Conservation (phyloP, 2,797 vertebrate genomes). For the Sphenodon punctatus region DNA sequence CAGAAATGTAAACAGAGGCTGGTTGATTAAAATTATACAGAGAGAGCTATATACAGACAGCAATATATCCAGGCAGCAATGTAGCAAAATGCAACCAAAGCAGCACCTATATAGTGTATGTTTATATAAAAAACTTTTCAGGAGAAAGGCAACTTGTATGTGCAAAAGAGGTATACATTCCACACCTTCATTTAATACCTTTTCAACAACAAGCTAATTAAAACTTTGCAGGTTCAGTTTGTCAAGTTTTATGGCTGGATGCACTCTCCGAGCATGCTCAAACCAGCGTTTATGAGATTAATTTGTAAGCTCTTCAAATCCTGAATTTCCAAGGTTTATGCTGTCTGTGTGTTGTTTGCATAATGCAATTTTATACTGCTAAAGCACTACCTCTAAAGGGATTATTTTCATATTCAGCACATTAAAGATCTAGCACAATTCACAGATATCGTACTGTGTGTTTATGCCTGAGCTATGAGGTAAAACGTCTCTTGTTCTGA, state of each 20-base stretch:
- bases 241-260: conserved; percentile 69
- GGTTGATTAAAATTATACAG: conserved; percentile 53
- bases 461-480: conserved; percentile 74
- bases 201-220: conserved; percentile 59
- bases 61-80: conserved; percentile 31
- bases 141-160: background rate
- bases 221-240: conserved; percentile 62
- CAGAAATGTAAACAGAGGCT: conserved; percentile 44
- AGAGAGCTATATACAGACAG: conserved; percentile 18
- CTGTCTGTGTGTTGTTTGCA: conserved; percentile 74
- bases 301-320: conserved; percentile 74
- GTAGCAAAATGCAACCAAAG: conserved; percentile 25
- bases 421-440: conserved; percentile 71
- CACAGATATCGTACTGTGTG: conserved; percentile 60
- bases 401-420: conserved; percentile 75
- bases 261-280: conserved; percentile 57
- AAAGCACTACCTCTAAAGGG: conserved; percentile 71
- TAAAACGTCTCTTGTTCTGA: conserved; percentile 65
- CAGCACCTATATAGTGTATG: no score
- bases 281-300: conserved; percentile 70
- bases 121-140: no score
- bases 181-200: conserved; percentile 51
- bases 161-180: background rate
- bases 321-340: conserved; percentile 70
- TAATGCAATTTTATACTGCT: conserved; percentile 71